A percentile compares a stretch with the other conserved stretches of the same genome.
Conservation (phyloP, 2,888 invertebrate species). For the Frankliniella fusca region DNA sequence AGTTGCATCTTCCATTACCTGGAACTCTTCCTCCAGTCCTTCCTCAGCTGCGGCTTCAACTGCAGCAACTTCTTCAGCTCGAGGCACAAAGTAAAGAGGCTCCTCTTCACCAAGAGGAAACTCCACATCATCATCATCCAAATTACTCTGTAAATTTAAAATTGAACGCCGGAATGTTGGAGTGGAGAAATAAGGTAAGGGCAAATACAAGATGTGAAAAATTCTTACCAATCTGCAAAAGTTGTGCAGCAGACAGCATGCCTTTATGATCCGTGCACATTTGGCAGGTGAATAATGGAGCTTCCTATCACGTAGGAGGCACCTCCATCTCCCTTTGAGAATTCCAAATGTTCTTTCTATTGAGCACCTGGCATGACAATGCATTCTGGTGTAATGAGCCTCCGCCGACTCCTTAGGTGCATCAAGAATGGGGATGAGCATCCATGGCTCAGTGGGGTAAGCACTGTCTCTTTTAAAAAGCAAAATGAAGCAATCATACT, state of each 20-base stretch:
- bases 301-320: not conserved
- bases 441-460: not conserved
- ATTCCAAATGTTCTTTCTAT: not conserved
- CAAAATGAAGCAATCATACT: not conserved
- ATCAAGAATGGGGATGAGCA: not conserved
- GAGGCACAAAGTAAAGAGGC: not conserved
- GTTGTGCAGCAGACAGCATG: not conserved
- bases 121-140: not conserved
- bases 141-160: not conserved
- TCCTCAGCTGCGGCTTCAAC: not conserved
- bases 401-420: not conserved
- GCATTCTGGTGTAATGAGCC: not conserved
- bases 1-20: no score
- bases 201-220: not conserved
- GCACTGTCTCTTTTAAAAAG: not conserved
- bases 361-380: not conserved
- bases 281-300: not conserved
- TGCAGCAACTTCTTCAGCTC: not conserved
- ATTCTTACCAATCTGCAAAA: not conserved
- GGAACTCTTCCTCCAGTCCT: no score
- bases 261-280: not conserved
- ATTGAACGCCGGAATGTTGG: not conserved
- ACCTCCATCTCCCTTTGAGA: not conserved
- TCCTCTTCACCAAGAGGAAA: not conserved
- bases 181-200: not conserved